These are phyloP conservation scores for Galaxea fascicularis DNA, from an alignment of 92 coral and sea anemone genomes.

Conservation along the genomic window DNA sequence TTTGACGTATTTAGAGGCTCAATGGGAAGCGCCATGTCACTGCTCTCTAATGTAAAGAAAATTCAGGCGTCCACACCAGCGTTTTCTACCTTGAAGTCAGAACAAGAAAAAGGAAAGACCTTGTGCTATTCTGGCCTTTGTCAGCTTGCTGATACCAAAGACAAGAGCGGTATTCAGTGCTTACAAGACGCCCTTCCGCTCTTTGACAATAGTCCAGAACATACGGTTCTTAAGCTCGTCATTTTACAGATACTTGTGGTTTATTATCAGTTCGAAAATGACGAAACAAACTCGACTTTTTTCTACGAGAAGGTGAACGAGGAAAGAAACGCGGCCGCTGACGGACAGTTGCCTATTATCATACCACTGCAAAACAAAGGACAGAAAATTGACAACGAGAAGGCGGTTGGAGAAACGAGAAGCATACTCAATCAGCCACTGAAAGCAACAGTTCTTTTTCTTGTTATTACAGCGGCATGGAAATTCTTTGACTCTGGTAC, in stretches of 20 bases:
- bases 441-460: neutral
- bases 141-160: neutral
- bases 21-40: neutral
- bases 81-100: neutral
- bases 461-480: neutral
- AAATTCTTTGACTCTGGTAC: neutral
- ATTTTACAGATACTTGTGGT: neutral
- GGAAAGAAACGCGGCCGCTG: neutral
- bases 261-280: neutral
- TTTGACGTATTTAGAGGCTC: neutral
- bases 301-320: neutral
- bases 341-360: neutral
- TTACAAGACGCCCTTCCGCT: neutral
- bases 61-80: neutral
- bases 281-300: neutral
- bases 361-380: neutral
- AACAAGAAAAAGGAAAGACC: neutral
- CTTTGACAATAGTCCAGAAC: neutral
- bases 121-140: constrained; percentile 6
- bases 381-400: neutral
- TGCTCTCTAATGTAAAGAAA: neutral
- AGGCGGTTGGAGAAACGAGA: neutral
- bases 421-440: neutral
- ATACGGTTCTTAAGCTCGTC: neutral
- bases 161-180: neutral